Percentiles rank a stretch among this genome's conserved stretches.
Conservation (phyloP, 1,140 invertebrate species). For the Conus betulinus region DNA sequence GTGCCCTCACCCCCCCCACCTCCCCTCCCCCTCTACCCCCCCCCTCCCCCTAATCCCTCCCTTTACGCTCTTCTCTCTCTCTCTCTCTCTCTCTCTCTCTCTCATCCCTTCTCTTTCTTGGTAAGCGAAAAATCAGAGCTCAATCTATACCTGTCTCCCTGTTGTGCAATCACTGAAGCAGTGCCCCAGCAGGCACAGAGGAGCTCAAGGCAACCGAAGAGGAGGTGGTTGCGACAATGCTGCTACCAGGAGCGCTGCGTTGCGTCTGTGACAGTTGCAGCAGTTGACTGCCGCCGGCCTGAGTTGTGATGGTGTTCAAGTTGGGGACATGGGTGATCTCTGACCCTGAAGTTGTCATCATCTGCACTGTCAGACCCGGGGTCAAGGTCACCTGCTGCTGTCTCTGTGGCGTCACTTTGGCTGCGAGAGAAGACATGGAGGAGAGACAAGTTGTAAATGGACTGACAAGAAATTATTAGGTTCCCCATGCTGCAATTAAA, state of each 20-base stretch:
- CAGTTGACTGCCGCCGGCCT: slow-evolving; percentile 21
- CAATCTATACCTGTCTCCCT: slow-evolving; percentile 16
- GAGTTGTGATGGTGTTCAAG: not conserved
- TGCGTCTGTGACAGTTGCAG: slow-evolving; percentile 38
- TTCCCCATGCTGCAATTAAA: too few species aligned
- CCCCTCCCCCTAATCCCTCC: too few species aligned
- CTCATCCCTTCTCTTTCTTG: too few species aligned
- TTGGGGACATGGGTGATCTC: slow-evolving; percentile 4
- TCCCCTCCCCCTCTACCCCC: too few species aligned
- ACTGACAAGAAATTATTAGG: too few species aligned
- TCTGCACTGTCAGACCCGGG: not conserved
- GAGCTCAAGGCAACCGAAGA: not conserved
- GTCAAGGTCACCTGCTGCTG: slow-evolving; percentile 28
- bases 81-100: too few species aligned
- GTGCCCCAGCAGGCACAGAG: slow-evolving; percentile 18
- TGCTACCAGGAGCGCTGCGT: not conserved
- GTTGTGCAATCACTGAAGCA: not conserved
- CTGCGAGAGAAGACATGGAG: slow-evolving; percentile 16
- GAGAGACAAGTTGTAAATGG: too few species aligned
- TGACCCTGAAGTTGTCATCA: slow-evolving; percentile 27
- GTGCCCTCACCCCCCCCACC: too few species aligned
- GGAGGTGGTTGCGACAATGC: not conserved
- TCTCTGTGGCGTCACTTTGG: slow-evolving; percentile 47
- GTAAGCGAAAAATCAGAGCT: too few species aligned
- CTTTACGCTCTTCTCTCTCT: too few species aligned